Conservation (phyloP, 2,113 vertebrate species). For the Lipophrys pholis region DNA sequence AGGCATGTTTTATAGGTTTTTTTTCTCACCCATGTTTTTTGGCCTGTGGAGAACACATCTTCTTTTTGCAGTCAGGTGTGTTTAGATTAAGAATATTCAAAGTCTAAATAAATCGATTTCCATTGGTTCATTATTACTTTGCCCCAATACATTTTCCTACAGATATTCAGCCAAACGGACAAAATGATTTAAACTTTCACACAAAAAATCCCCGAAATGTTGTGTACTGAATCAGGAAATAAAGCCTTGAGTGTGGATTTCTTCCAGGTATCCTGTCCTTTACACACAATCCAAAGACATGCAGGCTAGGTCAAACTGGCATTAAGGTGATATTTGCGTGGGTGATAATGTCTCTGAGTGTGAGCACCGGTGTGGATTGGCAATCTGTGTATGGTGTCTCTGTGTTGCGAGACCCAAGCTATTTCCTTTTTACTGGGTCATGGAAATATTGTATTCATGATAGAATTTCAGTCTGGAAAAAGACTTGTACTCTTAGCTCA, state of each 20-base stretch:
- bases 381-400: not conserved
- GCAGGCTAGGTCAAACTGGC: too few species aligned
- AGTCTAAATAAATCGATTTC: not conserved
- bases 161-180: not conserved
- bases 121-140: not conserved
- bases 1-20: not conserved
- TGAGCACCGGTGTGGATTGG: too few species aligned
- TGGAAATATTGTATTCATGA: not conserved
- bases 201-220: too few species aligned
- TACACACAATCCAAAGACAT: too few species aligned
- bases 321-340: too few species aligned
- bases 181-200: not conserved
- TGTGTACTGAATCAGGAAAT: too few species aligned
- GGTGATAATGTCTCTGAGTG: too few species aligned
- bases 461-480: not conserved
- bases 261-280: too few species aligned
- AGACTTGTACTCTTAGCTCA: not conserved
- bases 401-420: not conserved
- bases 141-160: constrained; percentile 2
- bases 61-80: not conserved
- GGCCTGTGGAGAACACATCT: not conserved
- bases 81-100: not conserved
- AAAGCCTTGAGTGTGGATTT: too few species aligned
- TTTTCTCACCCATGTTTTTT: not conserved
- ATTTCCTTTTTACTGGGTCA: constrained; percentile 6